Percentiles rank a stretch among this genome's conserved stretches.
These are phyloP conservation scores for Littorina saxatilis DNA, from an alignment of 1,140 invertebrate species.

Conservation along the genomic window DNA sequence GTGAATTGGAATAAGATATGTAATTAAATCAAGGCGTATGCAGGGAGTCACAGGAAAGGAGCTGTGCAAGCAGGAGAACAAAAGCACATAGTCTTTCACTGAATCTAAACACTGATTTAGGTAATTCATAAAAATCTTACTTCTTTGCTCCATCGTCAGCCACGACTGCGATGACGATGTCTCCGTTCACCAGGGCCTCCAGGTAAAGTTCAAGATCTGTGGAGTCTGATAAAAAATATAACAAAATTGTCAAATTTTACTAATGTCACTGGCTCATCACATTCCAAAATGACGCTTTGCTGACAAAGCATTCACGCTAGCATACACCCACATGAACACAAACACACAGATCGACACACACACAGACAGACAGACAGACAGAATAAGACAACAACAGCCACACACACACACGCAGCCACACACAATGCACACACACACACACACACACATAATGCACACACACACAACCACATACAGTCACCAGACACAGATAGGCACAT, in stretches of 20 bases:
- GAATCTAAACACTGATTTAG: too few species aligned
- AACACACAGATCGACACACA: neutral
- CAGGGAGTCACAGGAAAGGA: too few species aligned
- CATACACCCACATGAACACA: neutral
- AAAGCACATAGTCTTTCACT: too few species aligned
- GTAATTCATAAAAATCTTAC: too few species aligned
- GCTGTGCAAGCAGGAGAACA: too few species aligned
- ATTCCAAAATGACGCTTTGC: too few species aligned
- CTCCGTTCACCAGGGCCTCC: slow-evolving; percentile 71
- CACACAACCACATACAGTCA: neutral
- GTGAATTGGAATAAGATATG: too few species aligned
- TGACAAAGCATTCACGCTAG: neutral
- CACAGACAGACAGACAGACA: neutral
- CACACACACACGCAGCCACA: neutral
- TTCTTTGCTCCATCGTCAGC: slow-evolving; percentile 77
- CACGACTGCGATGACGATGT: slow-evolving; percentile 75
- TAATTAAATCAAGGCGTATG: too few species aligned
- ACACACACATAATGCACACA: neutral
- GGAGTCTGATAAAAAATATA: slow-evolving; percentile 71
- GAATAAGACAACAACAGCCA: neutral
- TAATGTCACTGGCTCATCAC: too few species aligned
- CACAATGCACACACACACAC: neutral
- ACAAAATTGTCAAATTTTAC: neutral
- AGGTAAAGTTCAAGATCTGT: slow-evolving; percentile 76
- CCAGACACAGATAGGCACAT: neutral